A percentile compares a stretch with the other conserved stretches of the same genome.
These are phyloP conservation scores for Ormyrus labotus DNA, from an alignment of 2,888 invertebrate genomes.

Conservation along the genomic window DNA sequence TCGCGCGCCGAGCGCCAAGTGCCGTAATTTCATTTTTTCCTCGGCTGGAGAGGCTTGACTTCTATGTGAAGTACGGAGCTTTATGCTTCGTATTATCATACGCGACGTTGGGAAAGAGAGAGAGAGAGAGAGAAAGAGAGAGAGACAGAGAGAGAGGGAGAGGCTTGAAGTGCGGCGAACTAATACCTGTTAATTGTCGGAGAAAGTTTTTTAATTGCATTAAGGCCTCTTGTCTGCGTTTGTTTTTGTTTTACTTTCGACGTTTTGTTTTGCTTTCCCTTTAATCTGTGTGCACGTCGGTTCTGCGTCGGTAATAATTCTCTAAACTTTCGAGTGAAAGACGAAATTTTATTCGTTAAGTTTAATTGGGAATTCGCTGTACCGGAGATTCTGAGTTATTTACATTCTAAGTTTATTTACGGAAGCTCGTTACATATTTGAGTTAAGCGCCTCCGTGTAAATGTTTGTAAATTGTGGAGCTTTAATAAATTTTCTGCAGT, in stretches of 20 bases:
- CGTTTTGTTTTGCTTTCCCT: conserved; percentile 11
- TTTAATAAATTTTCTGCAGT: background rate
- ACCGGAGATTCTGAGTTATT: conserved; percentile 43
- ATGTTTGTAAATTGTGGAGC: background rate
- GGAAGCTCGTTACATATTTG: conserved; percentile 13
- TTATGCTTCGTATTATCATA: conserved; percentile 31
- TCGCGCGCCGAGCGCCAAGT: conserved; percentile 6
- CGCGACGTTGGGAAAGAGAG: background rate
- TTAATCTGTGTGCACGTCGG: background rate
- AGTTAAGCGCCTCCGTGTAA: background rate
- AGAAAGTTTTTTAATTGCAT: conserved; percentile 55
- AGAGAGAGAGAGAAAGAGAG: background rate
- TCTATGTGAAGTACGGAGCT: too few relatives aligned
- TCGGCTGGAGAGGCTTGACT: too few relatives aligned
- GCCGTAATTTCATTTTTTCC: conserved; percentile 41
- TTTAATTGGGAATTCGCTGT: conserved; percentile 51
- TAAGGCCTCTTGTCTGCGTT: conserved; percentile 27
- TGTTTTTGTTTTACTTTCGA: background rate
- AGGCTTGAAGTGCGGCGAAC: conserved; percentile 10
- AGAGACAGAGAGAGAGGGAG: background rate
- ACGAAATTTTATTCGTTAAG: conserved; percentile 42
- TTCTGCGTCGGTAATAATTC: conserved; percentile 43
- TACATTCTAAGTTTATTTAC: conserved; percentile 33
- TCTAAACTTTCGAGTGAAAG: conserved; percentile 42
- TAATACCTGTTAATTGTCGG: conserved; percentile 49